Evolutionary conservation across 2,888 invertebrate genomes (phyloP), one percentile per base, ranked within the genome.

Genomic region (Parelbella ahira): DNA sequence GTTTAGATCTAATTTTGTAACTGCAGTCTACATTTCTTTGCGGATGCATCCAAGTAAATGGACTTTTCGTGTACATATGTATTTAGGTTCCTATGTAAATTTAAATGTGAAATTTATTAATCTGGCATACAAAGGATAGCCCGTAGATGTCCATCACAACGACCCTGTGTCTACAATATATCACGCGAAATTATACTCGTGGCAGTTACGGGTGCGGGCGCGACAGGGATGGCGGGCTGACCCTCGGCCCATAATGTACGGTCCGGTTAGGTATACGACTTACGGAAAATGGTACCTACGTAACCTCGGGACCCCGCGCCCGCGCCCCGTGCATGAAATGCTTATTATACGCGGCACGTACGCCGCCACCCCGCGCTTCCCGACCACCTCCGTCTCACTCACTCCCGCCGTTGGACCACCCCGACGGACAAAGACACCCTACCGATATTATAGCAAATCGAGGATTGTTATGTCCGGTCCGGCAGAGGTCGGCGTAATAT

Each of bases 271-370:
- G 87, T 87, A 84, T 80, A 82, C 84, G 83, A 83, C 86, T 87
- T 84, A 84, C 86, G 80, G 82, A 75, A 79, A 81, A 79, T 81
- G 82, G 84, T 84, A 81, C 76, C 73, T 78, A 80, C 79, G 77
- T 76, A 75, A 68, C 76, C 72, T 68, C 69, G 60, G 61, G 61
- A 69, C 67, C 78, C 79, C 77, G 78, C 80, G 68, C 67, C 66
- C 68, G 65, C 71, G 58, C 79, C 88, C 84, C 83, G 76, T 87
- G 89, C 89, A 89, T 90, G 90, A 89, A 88, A 87, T 89, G 88
- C 88, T 88, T 88, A 88, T 88, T 88, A 88, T 88, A 87, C 88
- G 83, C 82, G 88, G 88, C 89, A 88, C 88, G 88, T 88, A 76
- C 64, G 59, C 64, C 68, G 70, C 78, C 77, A 72, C 79, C 82